phyloP scores from a whole-genome alignment of 2,113 vertebrate genomes.

The Crotalus horridus region DNA sequence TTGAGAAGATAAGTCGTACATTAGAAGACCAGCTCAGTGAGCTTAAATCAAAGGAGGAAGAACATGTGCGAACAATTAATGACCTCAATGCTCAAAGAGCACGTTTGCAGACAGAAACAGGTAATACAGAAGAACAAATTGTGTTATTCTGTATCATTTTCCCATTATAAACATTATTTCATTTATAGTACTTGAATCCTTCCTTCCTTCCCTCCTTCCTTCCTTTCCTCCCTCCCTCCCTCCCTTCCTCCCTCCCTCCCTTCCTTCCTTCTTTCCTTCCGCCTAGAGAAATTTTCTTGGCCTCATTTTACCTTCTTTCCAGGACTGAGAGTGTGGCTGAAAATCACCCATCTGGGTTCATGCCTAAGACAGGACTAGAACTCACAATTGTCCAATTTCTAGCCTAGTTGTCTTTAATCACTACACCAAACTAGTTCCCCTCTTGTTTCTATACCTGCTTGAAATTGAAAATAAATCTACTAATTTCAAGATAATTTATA shows the following conservation, averaged over 20 bases:
- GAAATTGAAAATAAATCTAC: not conserved
- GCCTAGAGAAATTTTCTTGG: not conserved
- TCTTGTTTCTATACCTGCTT: not conserved
- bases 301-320: not conserved
- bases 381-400: not conserved
- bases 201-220: no score
- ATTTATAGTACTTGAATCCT: not conserved
- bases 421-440: not conserved
- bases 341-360: not conserved
- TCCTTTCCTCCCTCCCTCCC: no score
- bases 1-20: constrained; percentile 77
- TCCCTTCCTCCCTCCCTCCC: not conserved
- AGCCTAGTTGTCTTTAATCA: not conserved
- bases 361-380: not conserved
- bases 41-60: constrained; percentile 78
- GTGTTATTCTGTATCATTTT: not conserved
- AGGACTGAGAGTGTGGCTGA: not conserved
- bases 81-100: constrained; percentile 71
- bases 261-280: no score
- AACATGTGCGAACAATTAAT: constrained; percentile 76
- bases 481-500: not conserved
- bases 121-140: constrained; percentile 19
- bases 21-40: constrained; percentile 82
- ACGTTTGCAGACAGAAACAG: constrained; percentile 66
- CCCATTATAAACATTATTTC: not conserved